Evolutionary conservation across 2,888 invertebrate genomes (phyloP).

Genomic region (Branchinecta sandiegonensis): DNA sequence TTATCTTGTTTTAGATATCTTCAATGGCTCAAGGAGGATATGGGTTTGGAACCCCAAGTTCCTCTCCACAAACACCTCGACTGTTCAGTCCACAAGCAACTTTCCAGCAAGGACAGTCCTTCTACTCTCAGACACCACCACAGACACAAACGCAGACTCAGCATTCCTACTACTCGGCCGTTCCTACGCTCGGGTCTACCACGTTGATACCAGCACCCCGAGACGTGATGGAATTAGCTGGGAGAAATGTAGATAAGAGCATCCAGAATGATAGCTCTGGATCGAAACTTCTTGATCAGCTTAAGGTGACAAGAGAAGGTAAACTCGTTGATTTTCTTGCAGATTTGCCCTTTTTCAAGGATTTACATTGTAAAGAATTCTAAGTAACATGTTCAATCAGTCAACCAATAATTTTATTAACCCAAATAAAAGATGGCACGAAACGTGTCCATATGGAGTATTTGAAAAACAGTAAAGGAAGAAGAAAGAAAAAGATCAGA

Average conservation of each 20-base stretch:
- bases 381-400: too few species aligned
- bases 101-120: not conserved
- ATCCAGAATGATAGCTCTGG: slow-evolving; percentile 52
- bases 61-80: too few species aligned
- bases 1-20: too few species aligned
- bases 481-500: too few species aligned
- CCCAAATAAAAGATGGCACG: too few species aligned
- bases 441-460: too few species aligned
- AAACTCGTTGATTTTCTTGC: slow-evolving; percentile 19
- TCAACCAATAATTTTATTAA: too few species aligned
- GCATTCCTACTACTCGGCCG: not conserved
- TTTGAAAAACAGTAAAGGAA: too few species aligned
- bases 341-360: not conserved
- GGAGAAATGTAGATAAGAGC: slow-evolving; percentile 62
- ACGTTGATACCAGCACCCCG: not conserved
- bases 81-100: too few species aligned
- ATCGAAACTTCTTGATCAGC: slow-evolving; percentile 50
- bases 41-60: too few species aligned
- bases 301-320: slow-evolving; percentile 46
- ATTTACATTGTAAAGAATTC: too few species aligned
- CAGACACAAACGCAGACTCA: not conserved
- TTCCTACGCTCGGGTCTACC: not conserved
- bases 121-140: slow-evolving; percentile 4
- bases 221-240: slow-evolving; percentile 52
- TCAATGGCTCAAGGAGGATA: too few species aligned